phyloP scores from a whole-genome alignment of 2,888 invertebrate species.

The Noctua janthina region DNA sequence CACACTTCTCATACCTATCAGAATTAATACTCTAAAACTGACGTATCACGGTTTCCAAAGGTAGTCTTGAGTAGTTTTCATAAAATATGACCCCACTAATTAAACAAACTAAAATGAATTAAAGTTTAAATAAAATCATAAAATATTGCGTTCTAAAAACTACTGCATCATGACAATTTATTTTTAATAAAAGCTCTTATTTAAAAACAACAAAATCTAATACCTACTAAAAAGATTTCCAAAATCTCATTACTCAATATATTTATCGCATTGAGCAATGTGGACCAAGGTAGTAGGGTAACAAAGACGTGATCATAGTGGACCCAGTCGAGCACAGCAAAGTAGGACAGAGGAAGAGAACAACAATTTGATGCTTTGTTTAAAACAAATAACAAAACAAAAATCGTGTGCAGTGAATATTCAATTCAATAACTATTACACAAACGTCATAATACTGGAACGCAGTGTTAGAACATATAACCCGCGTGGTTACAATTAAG shows the following conservation, averaged over 20 bases:
- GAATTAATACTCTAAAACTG: background rate
- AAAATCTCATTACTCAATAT: background rate
- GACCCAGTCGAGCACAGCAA: background rate
- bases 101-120: background rate
- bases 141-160: background rate
- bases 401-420: slow-evolving; percentile 15
- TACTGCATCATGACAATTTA: background rate
- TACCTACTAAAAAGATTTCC: background rate
- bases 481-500: slow-evolving; percentile 64
- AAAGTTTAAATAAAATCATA: background rate
- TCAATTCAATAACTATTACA: slow-evolving; percentile 16
- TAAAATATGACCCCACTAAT: background rate
- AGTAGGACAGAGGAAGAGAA: background rate
- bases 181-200: background rate
- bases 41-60: background rate
- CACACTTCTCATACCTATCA: background rate
- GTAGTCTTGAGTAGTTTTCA: background rate
- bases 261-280: background rate
- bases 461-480: slow-evolving; percentile 27
- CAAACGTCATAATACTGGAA: slow-evolving; percentile 20
- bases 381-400: background rate
- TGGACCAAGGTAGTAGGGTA: background rate
- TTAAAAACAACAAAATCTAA: background rate
- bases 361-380: background rate
- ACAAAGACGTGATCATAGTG: background rate